Percentiles rank a stretch among this genome's conserved stretches.
Conservation (phyloP, 2,888 invertebrate species). For the Ethmia dodecea region DNA sequence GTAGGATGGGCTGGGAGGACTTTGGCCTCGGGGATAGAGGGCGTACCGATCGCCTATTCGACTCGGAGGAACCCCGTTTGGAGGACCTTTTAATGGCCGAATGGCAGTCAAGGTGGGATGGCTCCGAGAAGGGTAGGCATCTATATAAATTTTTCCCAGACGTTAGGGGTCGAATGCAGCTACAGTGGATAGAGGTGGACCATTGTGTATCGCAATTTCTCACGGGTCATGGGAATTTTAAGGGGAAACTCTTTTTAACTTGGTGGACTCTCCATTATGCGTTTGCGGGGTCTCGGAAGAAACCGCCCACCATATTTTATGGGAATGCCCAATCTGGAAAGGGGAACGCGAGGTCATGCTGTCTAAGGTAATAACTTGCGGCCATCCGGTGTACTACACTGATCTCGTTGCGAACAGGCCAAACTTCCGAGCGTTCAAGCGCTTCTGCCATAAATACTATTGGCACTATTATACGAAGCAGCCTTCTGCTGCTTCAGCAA, state of each 20-base stretch:
- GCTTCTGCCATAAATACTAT: too few species aligned
- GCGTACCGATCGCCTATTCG: too few species aligned
- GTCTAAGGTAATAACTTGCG: background rate
- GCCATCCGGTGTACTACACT: background rate
- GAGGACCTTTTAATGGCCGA: conserved; percentile 3
- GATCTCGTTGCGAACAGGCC: background rate
- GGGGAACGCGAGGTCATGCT: background rate
- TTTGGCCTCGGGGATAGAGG: too few species aligned
- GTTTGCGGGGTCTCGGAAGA: conserved; percentile 10
- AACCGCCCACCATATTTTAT: conserved; percentile 9
- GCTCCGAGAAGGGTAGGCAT: conserved; percentile 9
- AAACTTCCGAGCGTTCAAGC: background rate
- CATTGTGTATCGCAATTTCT: conserved; percentile 16
- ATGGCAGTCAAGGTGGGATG: conserved; percentile 12
- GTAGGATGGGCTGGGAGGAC: conserved; percentile 18
- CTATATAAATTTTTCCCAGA: conserved; percentile 19
- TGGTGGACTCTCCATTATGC: conserved; percentile 10
- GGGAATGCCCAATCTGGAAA: background rate
- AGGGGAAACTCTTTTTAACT: conserved; percentile 8
- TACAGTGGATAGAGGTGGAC: conserved; percentile 18
- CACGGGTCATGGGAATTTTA: conserved; percentile 18
- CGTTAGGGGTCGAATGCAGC: conserved; percentile 10
- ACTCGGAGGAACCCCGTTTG: too few species aligned
- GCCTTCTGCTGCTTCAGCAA: too few species aligned
- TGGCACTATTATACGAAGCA: too few species aligned